Base-by-base conservation (phyloP, 2,113 vertebrate genomes). In the Dendropsophus ebraccatus region DNA sequence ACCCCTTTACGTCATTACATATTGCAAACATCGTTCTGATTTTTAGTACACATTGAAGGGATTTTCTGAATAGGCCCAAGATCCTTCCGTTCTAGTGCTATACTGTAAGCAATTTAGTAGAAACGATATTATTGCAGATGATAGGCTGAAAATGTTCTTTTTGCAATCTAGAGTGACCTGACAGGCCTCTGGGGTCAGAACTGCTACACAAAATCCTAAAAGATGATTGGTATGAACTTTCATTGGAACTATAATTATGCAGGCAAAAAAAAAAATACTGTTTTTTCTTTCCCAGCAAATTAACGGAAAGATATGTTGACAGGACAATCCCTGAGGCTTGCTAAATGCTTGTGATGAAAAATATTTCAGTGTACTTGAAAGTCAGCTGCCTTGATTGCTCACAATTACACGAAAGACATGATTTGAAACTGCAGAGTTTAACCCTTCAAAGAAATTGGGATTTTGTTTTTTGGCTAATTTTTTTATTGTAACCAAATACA, bases 281-380 rank as follows among this genome's bases (percentile, higher is more conserved):
- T 81, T 81, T 81, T 81, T 62, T 37, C 28, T 87, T 81, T 74
- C 50, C 85, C 54, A 81, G 85, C 85, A 87, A 87, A 87, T 87
- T 87, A 87, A 78, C 69, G 74, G 69, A 62, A 87, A 74, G 78
- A 87, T 81, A 87, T 87, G 85, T 87, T 87, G 85, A 87, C 85
- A 87, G 77, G 69, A 73, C 77, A 81, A 81, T 87, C 85, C 85
- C 85, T 11, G 52, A 81, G 85, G 85, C 85, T 56, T 74, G 67
- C 77, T 81, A 81, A 87, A 81, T 60, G 67, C 69, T 81, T 86
- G 69, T 87, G 67, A 87, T 81, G 78, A 87, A 81, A 87, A 87
- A 87, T 81, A 62, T 81, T 87, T 74, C 54, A 87, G 78, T 81
- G 23, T 74, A 87, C 54, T 81, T 87, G 62, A 87, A 87, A 87